phyloP scores from a whole-genome alignment of 2,113 vertebrate species.

The Myiagra hebetior region DNA sequence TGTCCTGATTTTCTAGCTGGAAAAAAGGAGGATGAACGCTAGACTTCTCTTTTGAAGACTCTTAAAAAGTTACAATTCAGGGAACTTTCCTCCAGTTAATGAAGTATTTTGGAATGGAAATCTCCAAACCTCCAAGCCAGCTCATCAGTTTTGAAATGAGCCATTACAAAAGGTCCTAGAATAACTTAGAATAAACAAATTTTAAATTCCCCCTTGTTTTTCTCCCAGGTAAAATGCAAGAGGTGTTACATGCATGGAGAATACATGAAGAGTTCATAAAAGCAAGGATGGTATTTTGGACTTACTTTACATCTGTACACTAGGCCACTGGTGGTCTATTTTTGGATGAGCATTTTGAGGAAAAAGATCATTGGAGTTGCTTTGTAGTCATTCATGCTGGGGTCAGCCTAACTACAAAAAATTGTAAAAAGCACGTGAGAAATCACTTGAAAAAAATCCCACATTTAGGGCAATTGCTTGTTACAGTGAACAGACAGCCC shows the following conservation, averaged over 20 bases:
- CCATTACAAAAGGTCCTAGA: neutral
- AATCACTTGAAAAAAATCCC: neutral
- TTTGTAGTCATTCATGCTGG: neutral
- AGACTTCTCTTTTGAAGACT: neutral
- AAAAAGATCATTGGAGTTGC: neutral
- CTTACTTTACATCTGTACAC: neutral
- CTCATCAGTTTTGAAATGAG: neutral
- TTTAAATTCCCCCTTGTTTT: neutral
- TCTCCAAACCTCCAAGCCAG: neutral
- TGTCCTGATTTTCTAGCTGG: neutral
- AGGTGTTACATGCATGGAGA: neutral
- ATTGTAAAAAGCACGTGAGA: neutral
- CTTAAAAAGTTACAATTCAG: neutral
- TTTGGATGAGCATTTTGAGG: neutral
- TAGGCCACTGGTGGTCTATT: neutral
- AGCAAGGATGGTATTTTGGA: neutral
- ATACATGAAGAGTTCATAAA: neutral
- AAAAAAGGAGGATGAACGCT: neutral
- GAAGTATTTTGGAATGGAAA: neutral
- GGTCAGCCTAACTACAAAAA: neutral
- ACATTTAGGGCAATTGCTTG: neutral
- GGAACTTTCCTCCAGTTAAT: neutral
- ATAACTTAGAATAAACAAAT: neutral
- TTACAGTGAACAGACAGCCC: neutral
- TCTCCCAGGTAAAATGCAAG: neutral